Base-by-base conservation (phyloP, 2,113 vertebrate species). In the Ochotona princeps region DNA sequence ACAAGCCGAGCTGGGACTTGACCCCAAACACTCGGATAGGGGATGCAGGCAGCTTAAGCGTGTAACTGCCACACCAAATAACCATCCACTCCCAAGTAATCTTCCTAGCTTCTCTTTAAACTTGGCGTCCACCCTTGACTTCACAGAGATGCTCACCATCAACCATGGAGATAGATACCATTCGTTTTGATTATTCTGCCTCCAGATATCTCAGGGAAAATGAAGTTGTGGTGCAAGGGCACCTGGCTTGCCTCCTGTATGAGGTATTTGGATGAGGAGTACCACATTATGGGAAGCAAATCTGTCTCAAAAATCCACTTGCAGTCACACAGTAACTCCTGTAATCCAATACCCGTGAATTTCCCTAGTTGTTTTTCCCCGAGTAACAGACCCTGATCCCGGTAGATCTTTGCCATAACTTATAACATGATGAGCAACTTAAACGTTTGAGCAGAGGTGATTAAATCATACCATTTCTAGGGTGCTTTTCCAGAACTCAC, bases 401-500 rank as follows among this genome's bases (percentile, higher is more conserved):
- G 54, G 2, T 35, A 14, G 4, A 49, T 84, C 15, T 67, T 90
- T 17, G 6, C 67, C 13, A 49, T 44, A 28, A 54, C 72, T 87
- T 84, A 63, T 84, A 84, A 85, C 11, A 51, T 18, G 38, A 57
- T 38, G 49, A 85, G 78, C 1, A 90, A 26, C 30, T 30, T 76
- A 85, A 78, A 10, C 21, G 49, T 44, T 63, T 8, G n/a, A 67
- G 20, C 23, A 25, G 69, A 69, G 4, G 28, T 70, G 54, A 23
- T 86, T 86, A 69, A 86, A 70, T 69, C 70, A 67, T 75, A 32
- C 25, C 30, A n/a, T 78, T 89, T 91, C 67, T 78, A 54, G 9
- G 26, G 23, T 17, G 21, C 14, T 66, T 89, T 83, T 66, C 61
- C 35, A 90, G 54, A 67, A 81, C 25, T 70, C 67, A 57, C n/a